These are phyloP conservation scores for Lerema accius DNA, from an alignment of 1,140 invertebrate species.

Conservation along the genomic window DNA sequence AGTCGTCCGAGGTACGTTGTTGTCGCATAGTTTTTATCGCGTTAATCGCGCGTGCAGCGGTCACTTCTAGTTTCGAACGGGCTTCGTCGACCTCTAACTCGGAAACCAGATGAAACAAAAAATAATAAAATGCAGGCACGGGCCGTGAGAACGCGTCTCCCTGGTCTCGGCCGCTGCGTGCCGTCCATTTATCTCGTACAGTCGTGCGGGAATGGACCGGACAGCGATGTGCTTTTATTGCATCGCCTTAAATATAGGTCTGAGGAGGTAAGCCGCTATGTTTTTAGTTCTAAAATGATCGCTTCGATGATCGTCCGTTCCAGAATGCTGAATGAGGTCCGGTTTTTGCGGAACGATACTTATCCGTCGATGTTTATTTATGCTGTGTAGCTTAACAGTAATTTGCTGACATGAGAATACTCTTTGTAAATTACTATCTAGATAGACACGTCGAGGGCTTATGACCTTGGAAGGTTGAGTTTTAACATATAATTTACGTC, in stretches of 20 bases:
- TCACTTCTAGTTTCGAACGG: conserved; percentile 68
- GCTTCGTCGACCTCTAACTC: conserved; percentile 74
- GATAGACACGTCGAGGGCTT: not conserved
- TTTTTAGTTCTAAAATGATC: conserved; percentile 64
- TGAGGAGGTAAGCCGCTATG: conserved; percentile 56
- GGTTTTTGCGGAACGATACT: conserved; percentile 16
- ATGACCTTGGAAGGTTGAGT: not conserved
- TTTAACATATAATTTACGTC: not conserved
- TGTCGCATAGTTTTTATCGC: conserved; percentile 68
- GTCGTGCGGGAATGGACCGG: conserved; percentile 77
- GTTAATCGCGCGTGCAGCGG: conserved; percentile 69
- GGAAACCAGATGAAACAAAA: conserved; percentile 76
- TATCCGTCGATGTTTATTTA: conserved; percentile 15
- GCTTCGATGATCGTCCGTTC: conserved; percentile 30
- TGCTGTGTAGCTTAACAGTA: conserved; percentile 9
- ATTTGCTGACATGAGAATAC: not conserved
- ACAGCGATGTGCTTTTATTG: conserved; percentile 79
- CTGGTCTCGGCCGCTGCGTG: conserved; percentile 54
- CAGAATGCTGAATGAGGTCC: conserved; percentile 24
- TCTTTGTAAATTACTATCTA: conserved; percentile 4
- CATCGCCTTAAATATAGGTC: conserved; percentile 77
- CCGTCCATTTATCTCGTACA: conserved; percentile 79
- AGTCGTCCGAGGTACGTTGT: conserved; percentile 47
- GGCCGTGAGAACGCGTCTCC: conserved; percentile 81
- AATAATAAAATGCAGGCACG: conserved; percentile 73